phyloP scores from a whole-genome alignment of 2,113 vertebrate species.

The Colinus virginianus region DNA sequence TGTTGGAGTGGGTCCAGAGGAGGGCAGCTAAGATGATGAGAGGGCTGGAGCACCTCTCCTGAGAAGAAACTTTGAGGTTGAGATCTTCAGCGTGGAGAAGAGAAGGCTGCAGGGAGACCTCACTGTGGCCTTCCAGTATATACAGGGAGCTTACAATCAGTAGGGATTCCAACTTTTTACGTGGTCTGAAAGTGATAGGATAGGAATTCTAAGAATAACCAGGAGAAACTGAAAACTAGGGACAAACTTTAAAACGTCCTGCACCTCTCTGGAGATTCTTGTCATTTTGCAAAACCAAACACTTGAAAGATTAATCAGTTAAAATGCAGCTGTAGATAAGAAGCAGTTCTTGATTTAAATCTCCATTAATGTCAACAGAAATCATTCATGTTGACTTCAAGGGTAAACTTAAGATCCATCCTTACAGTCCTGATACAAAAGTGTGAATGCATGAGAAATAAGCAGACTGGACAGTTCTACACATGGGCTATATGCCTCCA shows the following conservation, averaged over 20 bases:
- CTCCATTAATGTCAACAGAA: background rate
- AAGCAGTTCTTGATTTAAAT: conserved; percentile 12
- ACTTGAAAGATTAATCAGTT: background rate
- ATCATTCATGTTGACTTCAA: background rate
- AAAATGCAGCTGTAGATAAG: background rate
- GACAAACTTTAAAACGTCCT: rapidly evolving
- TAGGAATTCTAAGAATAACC: background rate
- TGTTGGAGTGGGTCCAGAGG: background rate
- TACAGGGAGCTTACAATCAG: background rate
- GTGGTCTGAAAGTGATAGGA: background rate
- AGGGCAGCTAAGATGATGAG: background rate
- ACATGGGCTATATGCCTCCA: background rate
- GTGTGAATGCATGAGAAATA: background rate
- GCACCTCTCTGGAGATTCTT: background rate
- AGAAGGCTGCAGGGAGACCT: background rate
- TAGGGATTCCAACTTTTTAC: background rate
- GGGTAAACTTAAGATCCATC: background rate
- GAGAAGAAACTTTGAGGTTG: background rate
- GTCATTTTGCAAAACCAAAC: background rate
- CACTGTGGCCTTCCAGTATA: background rate
- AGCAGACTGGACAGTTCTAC: background rate
- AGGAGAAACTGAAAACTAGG: background rate
- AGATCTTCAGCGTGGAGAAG: background rate
- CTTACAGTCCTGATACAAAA: background rate
- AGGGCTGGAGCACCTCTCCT: background rate